Evolutionary conservation across 2,888 invertebrate genomes (phyloP).

Genomic region (Ophioninae sp.): DNA sequence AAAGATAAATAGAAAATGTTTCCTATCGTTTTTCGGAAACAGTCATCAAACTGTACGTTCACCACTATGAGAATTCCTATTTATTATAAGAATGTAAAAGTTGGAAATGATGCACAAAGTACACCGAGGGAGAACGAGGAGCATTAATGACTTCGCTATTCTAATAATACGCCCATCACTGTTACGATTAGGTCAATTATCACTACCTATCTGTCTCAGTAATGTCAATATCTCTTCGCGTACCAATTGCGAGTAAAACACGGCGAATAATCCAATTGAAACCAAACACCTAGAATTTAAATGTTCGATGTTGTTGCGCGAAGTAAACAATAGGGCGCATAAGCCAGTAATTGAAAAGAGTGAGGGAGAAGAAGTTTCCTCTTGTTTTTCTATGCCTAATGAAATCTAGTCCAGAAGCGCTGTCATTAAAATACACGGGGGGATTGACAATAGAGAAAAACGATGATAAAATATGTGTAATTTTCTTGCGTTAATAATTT

Average conservation of each 20-base stretch:
- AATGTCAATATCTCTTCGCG: slow-evolving; percentile 40
- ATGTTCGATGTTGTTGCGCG: slow-evolving; percentile 48
- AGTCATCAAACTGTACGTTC: too few species aligned
- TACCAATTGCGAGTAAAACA: slow-evolving; percentile 21
- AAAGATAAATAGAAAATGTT: not conserved
- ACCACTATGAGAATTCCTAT: too few species aligned
- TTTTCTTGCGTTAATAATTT: not conserved
- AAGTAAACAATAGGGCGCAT: slow-evolving; percentile 25
- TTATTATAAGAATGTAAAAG: not conserved
- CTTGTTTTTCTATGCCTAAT: not conserved
- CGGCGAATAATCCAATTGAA: slow-evolving; percentile 48
- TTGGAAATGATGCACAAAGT: not conserved
- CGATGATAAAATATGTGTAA: not conserved
- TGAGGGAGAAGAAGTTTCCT: not conserved
- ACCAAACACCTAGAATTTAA: slow-evolving; percentile 35
- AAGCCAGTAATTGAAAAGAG: slow-evolving; percentile 26
- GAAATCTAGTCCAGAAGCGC: slow-evolving; percentile 11
- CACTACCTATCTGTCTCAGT: slow-evolving; percentile 45
- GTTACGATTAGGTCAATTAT: slow-evolving; percentile 43
- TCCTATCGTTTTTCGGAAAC: too few species aligned
- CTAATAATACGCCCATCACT: slow-evolving; percentile 9
- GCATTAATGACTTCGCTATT: not conserved
- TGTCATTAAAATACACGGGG: not conserved
- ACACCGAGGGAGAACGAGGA: not conserved
- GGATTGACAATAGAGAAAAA: not conserved